These are phyloP conservation scores for Mergus octosetaceus DNA, from an alignment of 2,797 vertebrate genomes.

Conservation along the genomic window DNA sequence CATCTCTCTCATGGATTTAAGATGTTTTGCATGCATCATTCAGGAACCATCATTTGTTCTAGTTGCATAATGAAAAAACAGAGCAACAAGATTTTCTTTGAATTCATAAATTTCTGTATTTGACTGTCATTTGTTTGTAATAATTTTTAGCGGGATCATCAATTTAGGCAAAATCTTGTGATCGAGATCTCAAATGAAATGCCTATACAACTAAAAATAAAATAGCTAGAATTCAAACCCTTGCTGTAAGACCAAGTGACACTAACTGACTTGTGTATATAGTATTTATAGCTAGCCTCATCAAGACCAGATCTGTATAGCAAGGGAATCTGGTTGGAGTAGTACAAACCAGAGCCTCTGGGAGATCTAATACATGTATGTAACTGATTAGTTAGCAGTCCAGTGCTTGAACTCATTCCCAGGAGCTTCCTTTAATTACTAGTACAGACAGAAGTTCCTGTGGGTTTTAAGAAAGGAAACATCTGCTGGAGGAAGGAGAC, in stretches of 20 bases:
- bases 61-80: background rate
- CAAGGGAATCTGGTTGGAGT: background rate
- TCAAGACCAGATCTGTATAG: background rate
- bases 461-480: background rate
- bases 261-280: background rate
- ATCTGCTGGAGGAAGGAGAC: background rate
- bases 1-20: background rate
- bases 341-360: background rate
- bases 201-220: background rate
- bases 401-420: background rate
- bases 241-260: background rate
- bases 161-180: background rate
- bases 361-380: background rate
- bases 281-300: background rate
- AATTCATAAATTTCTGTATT: background rate
- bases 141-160: background rate
- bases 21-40: background rate
- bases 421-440: conserved; percentile 23
- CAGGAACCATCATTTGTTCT: background rate
- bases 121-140: background rate
- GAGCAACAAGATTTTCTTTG: background rate
- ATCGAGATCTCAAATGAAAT: background rate
- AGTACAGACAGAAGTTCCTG: background rate
- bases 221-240: background rate
- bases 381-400: background rate